Evolutionary conservation across 1,140 invertebrate species (phyloP), one percentile per base, ranked within the genome.

Genomic region (Trypoxylus dichotomus): DNA sequence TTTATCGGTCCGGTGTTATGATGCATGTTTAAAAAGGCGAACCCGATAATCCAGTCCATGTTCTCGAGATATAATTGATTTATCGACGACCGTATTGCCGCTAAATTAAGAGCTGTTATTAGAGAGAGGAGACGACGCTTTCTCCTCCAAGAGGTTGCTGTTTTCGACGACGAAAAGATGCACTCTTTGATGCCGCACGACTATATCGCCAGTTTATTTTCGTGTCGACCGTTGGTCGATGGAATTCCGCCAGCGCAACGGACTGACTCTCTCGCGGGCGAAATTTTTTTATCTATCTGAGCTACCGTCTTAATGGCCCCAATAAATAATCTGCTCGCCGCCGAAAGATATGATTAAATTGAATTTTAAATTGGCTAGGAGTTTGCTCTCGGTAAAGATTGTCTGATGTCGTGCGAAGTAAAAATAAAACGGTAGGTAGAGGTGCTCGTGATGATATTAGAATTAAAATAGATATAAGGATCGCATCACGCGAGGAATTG

Each of bases 271-370:
- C 21, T 58, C 47, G 15, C 47, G 47, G 21, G 13, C 47, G 47
- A 21, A 6, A 6, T 19, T n/a, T 24, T 11, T 63, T 63, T 63
- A 63, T 24, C 60, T 15, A 63, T 63, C 60, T 19, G 15, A 7
- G 60, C 60, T 63, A 63, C 60, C 60, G 60, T 63, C 60, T 63
- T 63, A 63, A 63, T 63, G 60, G 60, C 6, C 60, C 1, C 60
- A 63, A 63, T 63, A 63, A 63, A 63, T 63, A 63, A 63, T 24
- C n/a, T 63, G 60, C n/a, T 24, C 60, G 60, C 21, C 60, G 60
- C 43, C 43, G 8, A 47, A 13, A 58, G 60, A 63, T 63, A 63
- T 63, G 60, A 63, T 63, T 63, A 63, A 21, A 27, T 63, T 63
- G 19, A 21, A 63, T 63, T 63, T 63, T 63, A 63, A 63, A 63